A percentile compares a stretch with the other conserved stretches of the same genome.
Conservation (phyloP, 2,797 vertebrate species). For the Tragelaphus oryx region DNA sequence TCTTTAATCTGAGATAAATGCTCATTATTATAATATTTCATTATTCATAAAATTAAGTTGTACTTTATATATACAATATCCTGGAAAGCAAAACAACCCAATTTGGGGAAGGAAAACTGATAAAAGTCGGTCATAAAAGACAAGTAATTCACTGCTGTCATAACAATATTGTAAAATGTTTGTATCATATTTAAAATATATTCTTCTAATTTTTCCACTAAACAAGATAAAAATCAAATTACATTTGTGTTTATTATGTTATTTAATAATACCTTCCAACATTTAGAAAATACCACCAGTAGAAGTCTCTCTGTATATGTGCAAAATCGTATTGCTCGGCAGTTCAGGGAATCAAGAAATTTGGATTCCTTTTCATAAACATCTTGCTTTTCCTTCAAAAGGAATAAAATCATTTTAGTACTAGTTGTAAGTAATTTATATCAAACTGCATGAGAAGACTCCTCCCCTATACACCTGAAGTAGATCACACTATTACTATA, state of each 20-base stretch:
- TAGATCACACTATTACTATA: background rate
- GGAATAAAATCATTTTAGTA: background rate
- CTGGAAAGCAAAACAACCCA: background rate
- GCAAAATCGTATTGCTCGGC: constrained; percentile 82
- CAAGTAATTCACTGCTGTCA: background rate
- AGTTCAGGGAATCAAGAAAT: constrained; percentile 73
- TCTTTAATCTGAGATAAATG: background rate
- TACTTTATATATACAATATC: background rate
- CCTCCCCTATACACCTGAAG: background rate
- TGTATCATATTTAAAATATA: background rate
- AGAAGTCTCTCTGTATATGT: constrained; percentile 83
- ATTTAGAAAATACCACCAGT: constrained; percentile 79
- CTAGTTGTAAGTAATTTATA: background rate
- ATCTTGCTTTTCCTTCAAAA: constrained; percentile 78
- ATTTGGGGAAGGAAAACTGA: background rate
- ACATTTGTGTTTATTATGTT: background rate
- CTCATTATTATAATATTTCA: background rate
- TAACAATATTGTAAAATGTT: background rate
- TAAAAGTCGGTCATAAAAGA: background rate
- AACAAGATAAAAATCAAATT: background rate
- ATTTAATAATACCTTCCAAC: constrained; percentile 82
- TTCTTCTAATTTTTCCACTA: background rate
- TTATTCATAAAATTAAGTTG: background rate
- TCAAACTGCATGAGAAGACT: background rate
- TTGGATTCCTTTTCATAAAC: constrained; percentile 83